A percentile compares a stretch with the other conserved stretches of the same genome.
Evolutionary conservation across 2,888 invertebrate species (phyloP).

Genomic region (Ophioninae sp.): DNA sequence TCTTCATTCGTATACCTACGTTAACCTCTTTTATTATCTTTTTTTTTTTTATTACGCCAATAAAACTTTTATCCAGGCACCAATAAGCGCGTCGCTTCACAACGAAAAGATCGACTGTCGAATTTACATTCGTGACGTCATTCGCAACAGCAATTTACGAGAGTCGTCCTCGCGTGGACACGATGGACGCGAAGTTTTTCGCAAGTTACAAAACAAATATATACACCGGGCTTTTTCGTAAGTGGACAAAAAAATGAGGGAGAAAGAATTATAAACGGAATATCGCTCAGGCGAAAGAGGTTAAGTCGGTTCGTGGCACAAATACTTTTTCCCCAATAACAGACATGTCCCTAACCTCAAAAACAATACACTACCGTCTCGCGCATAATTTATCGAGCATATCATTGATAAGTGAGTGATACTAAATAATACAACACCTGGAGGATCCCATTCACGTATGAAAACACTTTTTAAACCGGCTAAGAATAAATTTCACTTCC

Average conservation of each 20-base stretch:
- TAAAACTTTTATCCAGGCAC: conserved; percentile 31
- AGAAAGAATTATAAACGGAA: conserved; percentile 5
- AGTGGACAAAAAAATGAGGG: background rate
- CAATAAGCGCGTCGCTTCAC: conserved; percentile 21
- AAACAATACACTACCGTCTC: conserved; percentile 52
- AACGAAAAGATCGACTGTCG: conserved; percentile 48
- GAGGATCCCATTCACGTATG: conserved; percentile 63
- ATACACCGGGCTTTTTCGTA: conserved; percentile 15
- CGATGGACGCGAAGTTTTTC: conserved; percentile 17
- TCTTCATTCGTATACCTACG: background rate
- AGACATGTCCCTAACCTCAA: conserved; percentile 12
- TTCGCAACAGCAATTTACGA: conserved; percentile 36
- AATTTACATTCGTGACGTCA: conserved; percentile 18
- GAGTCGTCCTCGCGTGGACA: background rate
- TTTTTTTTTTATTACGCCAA: background rate
- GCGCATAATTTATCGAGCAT: conserved; percentile 72
- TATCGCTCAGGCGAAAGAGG: conserved; percentile 46
- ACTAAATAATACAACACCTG: conserved; percentile 69
- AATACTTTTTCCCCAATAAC: conserved; percentile 32
- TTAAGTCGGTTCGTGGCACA: conserved; percentile 58
- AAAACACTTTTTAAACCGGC: background rate
- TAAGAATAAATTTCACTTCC: background rate
- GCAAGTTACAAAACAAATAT: conserved; percentile 9
- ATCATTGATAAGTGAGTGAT: conserved; percentile 74
- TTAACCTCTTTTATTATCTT: conserved; percentile 11